phyloP scores from a whole-genome alignment of 2,797 vertebrate genomes.

The Staurois parvus region DNA sequence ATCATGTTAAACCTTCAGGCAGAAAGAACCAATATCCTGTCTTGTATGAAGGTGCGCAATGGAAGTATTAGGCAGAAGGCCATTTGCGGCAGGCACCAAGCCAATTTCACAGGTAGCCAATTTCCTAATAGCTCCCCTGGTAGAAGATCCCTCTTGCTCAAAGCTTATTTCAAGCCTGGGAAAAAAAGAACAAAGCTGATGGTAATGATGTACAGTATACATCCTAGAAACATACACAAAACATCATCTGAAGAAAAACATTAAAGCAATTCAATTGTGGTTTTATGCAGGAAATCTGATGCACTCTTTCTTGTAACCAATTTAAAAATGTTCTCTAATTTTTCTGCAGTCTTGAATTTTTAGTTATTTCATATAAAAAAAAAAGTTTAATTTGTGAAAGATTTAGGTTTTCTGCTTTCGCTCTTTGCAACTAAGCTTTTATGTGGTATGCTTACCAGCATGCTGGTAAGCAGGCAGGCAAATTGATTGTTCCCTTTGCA shows the following conservation, averaged over 20 bases:
- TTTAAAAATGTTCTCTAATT: background rate
- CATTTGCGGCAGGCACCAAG: conserved; percentile 41
- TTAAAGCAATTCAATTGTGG: conserved; percentile 9
- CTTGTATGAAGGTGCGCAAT: conserved; percentile 35
- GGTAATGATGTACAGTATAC: conserved; percentile 6
- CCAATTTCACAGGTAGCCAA: conserved; percentile 54
- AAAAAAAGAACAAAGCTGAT: conserved; percentile 37
- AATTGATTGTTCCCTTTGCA: no score
- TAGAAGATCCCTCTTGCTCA: conserved; percentile 38
- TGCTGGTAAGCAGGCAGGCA: no score
- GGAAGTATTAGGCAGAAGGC: conserved; percentile 51
- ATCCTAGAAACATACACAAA: conserved; percentile 43
- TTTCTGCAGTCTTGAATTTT: background rate
- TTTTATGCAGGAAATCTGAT: background rate
- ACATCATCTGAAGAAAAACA: conserved; percentile 17
- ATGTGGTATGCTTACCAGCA: no score
- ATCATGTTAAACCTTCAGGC: conserved; percentile 49
- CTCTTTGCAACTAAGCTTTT: no score
- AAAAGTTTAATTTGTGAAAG: no score
- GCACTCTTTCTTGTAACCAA: background rate
- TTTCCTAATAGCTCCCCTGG: conserved; percentile 43
- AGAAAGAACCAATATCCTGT: conserved; percentile 58
- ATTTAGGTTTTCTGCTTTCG: no score
- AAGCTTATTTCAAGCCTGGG: conserved; percentile 47
- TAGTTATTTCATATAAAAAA: background rate